Base-by-base conservation (phyloP, 2,113 vertebrate genomes). In the Tylochromis polylepis region DNA sequence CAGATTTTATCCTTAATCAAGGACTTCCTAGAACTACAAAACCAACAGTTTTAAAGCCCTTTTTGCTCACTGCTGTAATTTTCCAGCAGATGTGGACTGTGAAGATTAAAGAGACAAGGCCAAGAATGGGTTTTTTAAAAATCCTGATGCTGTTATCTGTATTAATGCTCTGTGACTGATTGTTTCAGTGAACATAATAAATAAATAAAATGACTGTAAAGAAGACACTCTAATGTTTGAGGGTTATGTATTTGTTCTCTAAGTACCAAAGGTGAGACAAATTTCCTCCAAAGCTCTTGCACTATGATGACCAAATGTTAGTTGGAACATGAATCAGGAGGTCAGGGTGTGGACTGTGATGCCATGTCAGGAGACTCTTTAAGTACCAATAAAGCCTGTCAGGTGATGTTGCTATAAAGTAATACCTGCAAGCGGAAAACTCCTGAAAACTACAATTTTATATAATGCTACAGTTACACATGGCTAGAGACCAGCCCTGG, bases 181-280 rank as follows among this genome's bases (percentile, higher is more conserved):
- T 51, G 6, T 77, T 77, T 0, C 27, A 12, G 18, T 51, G 49
- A 51, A 75, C 10, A 12, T 11, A 12, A 65, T 65, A 38, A 70
- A 70, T 67, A 38, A 5, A 70, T 29, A 31, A 77, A 51, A 31
- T 12, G 10, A 31, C 46, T n/a, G 46, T 31, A 77, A 75, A 72
- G 0, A n/a, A 67, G 4, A 0, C 20, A 8, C n/a, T 20, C 3
- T n/a, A 38, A 22, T 41, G 11, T 67, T 0, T 14, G 20, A 67
- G 0, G n/a, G 36, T 22, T 70, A 43, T 43, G 38, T 24, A 70
- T 70, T 43, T 24, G 16, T 70, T 15, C 38, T 43, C 5, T 20
- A 77, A 77, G 72, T 14, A 77, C 60, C 11, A 67, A 67, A 67
- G 60, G 34, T 11, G 34, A 38, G 60, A 38, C 20, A 67, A 67